Conservation (phyloP, 1,140 invertebrate species). For the Heliconius congener region DNA sequence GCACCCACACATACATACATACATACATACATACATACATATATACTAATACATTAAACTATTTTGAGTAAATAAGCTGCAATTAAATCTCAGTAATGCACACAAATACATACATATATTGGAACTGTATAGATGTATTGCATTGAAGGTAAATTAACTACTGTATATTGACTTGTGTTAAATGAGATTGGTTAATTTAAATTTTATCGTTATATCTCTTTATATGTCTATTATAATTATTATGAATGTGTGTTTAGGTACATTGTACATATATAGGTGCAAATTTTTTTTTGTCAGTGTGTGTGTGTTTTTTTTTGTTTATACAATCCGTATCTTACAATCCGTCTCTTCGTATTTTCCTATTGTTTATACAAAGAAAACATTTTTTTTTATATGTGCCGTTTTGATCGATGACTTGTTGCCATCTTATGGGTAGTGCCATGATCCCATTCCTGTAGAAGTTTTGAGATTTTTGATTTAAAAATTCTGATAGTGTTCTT, state of each 20-base stretch:
- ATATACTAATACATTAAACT: neutral
- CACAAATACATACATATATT: neutral
- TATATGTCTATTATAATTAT: neutral
- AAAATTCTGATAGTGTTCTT: too few species aligned
- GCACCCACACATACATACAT: neutral
- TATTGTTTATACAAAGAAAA: too few species aligned
- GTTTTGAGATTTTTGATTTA: too few species aligned
- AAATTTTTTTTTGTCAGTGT: too few species aligned
- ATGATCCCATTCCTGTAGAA: too few species aligned
- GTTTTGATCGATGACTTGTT: too few species aligned
- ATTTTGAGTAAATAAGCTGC: slow-evolving; percentile 1
- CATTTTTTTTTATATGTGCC: too few species aligned
- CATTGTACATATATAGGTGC: neutral
- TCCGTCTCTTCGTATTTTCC: too few species aligned
- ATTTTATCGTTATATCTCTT: neutral
- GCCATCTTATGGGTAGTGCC: too few species aligned
- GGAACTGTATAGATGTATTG: neutral
- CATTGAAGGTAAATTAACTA: slow-evolving; percentile 5
- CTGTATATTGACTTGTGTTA: neutral
- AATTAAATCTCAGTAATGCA: neutral
- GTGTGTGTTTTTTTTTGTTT: too few species aligned
- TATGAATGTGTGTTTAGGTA: neutral
- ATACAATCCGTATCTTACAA: too few species aligned
- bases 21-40: neutral
- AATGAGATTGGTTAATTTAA: neutral